Base-by-base conservation (phyloP, 2,888 invertebrate species). In the Gibbula magus region DNA sequence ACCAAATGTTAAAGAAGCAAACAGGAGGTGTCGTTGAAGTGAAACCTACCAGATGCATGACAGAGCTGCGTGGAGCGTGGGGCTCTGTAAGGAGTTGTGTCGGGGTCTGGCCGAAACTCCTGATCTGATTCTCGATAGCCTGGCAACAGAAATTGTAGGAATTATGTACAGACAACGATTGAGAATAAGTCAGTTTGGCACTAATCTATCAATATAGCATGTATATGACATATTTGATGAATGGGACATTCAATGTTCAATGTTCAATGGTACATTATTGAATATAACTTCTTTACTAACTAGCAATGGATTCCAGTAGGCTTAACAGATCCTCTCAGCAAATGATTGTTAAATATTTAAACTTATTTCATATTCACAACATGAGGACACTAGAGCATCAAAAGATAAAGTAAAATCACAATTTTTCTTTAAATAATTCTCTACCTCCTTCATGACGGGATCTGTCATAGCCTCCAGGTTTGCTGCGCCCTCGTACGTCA, bases 81-180 rank as follows among this genome's bases (percentile, higher is more conserved):
- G 99, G 99, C 91, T 99, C 99, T 95, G 98, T 97, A 79, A 99
- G 94, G 82, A 99, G 94, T 93, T 99, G 99, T 35, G 98, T 97
- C 0, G 99, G 99, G 0, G 99, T 99, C 93, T 99, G 99, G 0
- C 99, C 99, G 93, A 99, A 99, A 93, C 97, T 98, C 54, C 96
- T 95, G 87, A 99, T 99, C 94, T 99, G 99, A 82, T 91, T 92
- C 83, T 92, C 92, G 66, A 93, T 87, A 0, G 93, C 93, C 92
- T 92, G 84, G n/a, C 85, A 78, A 35, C 32, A 45, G 75, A 73
- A 76, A 66, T 45, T 10, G 13, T n/a, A 45, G 13, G 5, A 45
- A 45, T 45, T 45, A 10, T 4, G 5, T 45, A 66, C 39, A 56
- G 5, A 45, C n/a, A 18, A 18, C 3, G 20, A 20, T 8, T 8